Evolutionary conservation across 2,888 invertebrate species (phyloP), one percentile per base, ranked within the genome.

Genomic region (Acanthosoma haemorrhoidale): DNA sequence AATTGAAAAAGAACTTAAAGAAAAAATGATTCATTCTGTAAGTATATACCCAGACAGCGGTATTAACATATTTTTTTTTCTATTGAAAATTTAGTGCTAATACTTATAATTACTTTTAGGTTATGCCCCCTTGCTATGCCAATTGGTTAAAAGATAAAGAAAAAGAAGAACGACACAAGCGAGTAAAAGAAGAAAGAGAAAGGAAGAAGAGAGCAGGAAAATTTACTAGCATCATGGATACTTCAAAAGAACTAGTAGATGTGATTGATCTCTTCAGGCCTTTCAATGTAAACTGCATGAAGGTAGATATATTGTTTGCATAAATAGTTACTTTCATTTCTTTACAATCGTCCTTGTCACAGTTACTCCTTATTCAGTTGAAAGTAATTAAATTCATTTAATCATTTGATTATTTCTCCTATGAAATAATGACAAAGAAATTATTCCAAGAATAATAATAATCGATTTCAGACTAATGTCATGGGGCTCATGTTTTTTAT

Each of bases 261-360:
- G 88, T 92, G 78, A 87, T 92, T 25, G 87, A 89, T 76, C 89
- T 92, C 0, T 82, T 97, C 80, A 86, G 97, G 41, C 95, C 96
- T 6, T 97, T 97, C 80, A 96, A 96, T 78, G 97, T 97, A 96
- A 92, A 91, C 79, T 89, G 91, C 70, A 95, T 96, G 94, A 92
- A 94, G 73, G 75, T 70, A 71, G 59, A 69, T 5, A 25, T n/a
- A n/a, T n/a, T n/a, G n/a, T n/a, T n/a, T n/a, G n/a, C n/a, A n/a
- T n/a, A n/a, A n/a, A n/a, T n/a, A n/a, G n/a, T n/a, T n/a, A n/a
- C n/a, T n/a, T n/a, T n/a, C n/a, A n/a, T n/a, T n/a, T n/a, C n/a
- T n/a, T n/a, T n/a, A n/a, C n/a, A n/a, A n/a, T n/a, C n/a, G n/a
- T n/a, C n/a, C n/a, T n/a, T n/a, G n/a, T n/a, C n/a, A n/a, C n/a